Conservation (phyloP, 2,113 vertebrate species). For the Talpa occidentalis region DNA sequence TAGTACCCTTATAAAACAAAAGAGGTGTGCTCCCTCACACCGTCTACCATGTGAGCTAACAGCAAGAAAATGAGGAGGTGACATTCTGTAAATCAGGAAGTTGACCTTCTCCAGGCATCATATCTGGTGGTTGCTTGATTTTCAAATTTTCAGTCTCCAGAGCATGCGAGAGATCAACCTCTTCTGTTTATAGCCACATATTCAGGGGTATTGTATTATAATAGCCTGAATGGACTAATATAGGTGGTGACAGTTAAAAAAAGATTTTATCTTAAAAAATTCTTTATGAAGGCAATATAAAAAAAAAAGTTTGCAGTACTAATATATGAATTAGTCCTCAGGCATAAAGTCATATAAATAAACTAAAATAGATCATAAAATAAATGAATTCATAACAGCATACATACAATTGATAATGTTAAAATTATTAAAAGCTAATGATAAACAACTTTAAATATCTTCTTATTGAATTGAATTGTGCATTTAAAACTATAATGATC, state of each 20-base stretch:
- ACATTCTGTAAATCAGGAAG: background rate
- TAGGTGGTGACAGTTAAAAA: background rate
- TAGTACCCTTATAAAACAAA: background rate
- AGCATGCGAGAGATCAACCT: background rate
- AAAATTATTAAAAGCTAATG: background rate
- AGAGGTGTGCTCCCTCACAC: background rate
- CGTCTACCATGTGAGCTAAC: background rate
- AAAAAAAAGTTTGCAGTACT: background rate
- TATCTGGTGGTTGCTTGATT: background rate
- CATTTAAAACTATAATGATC: background rate
- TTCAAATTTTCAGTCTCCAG: background rate
- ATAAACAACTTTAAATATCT: background rate
- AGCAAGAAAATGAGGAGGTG: no score
- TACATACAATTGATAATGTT: background rate
- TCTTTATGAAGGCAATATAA: background rate
- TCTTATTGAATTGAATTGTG: background rate
- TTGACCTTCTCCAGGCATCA: background rate
- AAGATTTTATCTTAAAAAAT: background rate
- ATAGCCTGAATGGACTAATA: background rate
- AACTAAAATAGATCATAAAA: background rate
- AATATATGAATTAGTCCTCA: background rate
- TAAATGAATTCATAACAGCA: background rate
- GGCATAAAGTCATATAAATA: background rate
- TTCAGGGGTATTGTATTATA: background rate
- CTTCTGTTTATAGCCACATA: background rate